phyloP scores from a whole-genome alignment of 2,888 invertebrate species.

The Aleiodes alternator region DNA sequence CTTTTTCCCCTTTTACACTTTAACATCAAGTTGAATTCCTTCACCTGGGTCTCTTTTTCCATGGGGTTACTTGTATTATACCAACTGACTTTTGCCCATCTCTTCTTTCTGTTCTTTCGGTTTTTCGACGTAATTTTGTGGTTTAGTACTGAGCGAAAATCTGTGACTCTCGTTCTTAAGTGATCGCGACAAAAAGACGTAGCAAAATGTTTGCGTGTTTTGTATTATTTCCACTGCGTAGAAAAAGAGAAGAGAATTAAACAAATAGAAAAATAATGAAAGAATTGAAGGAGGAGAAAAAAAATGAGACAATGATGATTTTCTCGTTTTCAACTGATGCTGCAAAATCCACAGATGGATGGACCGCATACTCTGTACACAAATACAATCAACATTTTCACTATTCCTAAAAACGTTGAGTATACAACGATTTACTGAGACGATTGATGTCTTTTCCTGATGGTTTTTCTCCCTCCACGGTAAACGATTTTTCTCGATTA shows the following conservation, averaged over 20 bases:
- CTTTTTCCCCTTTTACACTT: slow-evolving; percentile 51
- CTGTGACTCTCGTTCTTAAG: slow-evolving; percentile 52
- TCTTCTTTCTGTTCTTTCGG: slow-evolving; percentile 43
- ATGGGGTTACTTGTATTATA: slow-evolving; percentile 10
- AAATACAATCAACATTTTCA: no score
- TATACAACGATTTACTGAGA: no score
- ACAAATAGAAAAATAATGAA: no score
- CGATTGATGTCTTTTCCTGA: slow-evolving; percentile 23
- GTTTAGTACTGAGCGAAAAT: slow-evolving; percentile 53
- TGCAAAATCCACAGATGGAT: no score
- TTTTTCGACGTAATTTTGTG: slow-evolving; percentile 54
- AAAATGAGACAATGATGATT: no score
- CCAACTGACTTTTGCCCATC: slow-evolving; percentile 29
- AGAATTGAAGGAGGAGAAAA: no score
- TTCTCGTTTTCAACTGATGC: no score
- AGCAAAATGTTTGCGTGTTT: slow-evolving; percentile 20
- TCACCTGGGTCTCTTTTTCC: slow-evolving; percentile 32
- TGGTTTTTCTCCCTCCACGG: background rate
- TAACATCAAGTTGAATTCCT: slow-evolving; percentile 51
- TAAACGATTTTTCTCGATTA: slow-evolving; percentile 1
- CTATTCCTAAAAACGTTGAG: no score
- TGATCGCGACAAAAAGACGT: slow-evolving; percentile 56
- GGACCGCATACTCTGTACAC: no score
- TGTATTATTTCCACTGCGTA: no score
- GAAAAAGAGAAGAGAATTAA: no score